Base-by-base conservation (phyloP, 2,113 vertebrate species). In the Tetraodon nigroviridis region DNA sequence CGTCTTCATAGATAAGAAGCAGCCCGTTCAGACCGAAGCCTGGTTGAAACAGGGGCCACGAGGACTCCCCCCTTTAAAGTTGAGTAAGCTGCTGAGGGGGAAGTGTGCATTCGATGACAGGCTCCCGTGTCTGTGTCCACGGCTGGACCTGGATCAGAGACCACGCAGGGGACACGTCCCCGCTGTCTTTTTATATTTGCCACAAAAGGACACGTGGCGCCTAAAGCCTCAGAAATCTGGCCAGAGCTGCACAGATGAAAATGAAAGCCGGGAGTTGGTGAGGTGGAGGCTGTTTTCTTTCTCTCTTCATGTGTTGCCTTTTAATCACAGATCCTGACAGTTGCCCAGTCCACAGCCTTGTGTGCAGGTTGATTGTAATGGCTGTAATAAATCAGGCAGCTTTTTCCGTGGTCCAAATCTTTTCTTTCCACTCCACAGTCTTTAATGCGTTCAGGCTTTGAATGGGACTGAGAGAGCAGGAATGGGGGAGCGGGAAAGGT, bases 401-500 rank as follows among this genome's bases (percentile, higher is more conserved):
- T 44, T 2, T 14, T 44, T 15, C 1, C 14, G n/a, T n/a, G n/a
- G n/a, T n/a, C n/a, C n/a, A n/a, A 32, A 6, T 7, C 6, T 32
- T 32, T 32, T 10, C 5, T 32, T 32, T 32, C 29, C 29, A 37
- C 32, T 4, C 12, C 32, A 27, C 24, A 27, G 24, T 27, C 24
- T 27, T 27, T 27, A 37, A 12, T 37, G 32, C 2, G 32, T 11
- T 8, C 12, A 37, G 12, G 32, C 32, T 37, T 37, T 37, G 32
- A 37, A 37, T 37, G 52, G 48, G 64, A 52, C 46, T 56, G 55
- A 24, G 75, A 67, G 64, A 76, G 65, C 68, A 44, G 49, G 69
- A 48, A 48, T 41, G 57, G 37, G 21, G 54, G 79, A 73, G 50
- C 40, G 27, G 21, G 69, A 62, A 67, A 67, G 18, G 55, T 6